Evolutionary conservation across 2,797 vertebrate genomes (phyloP).

Genomic region (Lithobates sylvaticus): DNA sequence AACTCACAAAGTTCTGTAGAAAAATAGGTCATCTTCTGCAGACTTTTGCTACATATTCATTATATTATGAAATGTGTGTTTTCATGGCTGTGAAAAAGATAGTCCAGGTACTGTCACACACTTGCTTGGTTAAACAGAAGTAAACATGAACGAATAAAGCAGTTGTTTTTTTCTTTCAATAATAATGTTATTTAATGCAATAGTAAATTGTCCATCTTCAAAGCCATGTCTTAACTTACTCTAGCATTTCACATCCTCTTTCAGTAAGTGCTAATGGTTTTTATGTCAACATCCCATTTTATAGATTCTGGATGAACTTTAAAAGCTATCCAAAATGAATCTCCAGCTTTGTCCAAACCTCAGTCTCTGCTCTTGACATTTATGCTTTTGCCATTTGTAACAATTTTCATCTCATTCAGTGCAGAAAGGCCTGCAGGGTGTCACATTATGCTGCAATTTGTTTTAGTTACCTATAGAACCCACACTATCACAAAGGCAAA

Average conservation of each 20-base stretch:
- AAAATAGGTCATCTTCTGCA: conserved; percentile 25
- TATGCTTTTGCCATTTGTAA: conserved; percentile 57
- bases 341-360: conserved; percentile 56
- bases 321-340: conserved; percentile 61
- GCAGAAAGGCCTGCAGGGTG: conserved; percentile 54
- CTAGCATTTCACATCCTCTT: conserved; percentile 42
- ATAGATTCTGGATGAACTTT: conserved; percentile 60
- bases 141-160: conserved; percentile 23
- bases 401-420: conserved; percentile 60
- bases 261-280: conserved; percentile 57
- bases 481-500: conserved; percentile 3
- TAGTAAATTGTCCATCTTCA: conserved; percentile 49
- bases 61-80: conserved; percentile 18
- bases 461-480: conserved; percentile 43
- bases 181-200: conserved; percentile 41
- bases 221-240: conserved; percentile 28
- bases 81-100: conserved; percentile 10
- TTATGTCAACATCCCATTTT: conserved; percentile 61
- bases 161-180: conserved; percentile 55
- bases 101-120: neutral
- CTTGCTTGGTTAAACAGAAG: conserved; percentile 6
- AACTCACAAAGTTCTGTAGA: conserved; percentile 9
- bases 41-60: neutral
- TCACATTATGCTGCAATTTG: conserved; percentile 53
- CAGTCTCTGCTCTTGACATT: conserved; percentile 55